A percentile compares a stretch with the other conserved stretches of the same genome.
These are phyloP conservation scores for Cyprinodon brontotheroides DNA, from an alignment of 2,113 vertebrate species.

Conservation along the genomic window DNA sequence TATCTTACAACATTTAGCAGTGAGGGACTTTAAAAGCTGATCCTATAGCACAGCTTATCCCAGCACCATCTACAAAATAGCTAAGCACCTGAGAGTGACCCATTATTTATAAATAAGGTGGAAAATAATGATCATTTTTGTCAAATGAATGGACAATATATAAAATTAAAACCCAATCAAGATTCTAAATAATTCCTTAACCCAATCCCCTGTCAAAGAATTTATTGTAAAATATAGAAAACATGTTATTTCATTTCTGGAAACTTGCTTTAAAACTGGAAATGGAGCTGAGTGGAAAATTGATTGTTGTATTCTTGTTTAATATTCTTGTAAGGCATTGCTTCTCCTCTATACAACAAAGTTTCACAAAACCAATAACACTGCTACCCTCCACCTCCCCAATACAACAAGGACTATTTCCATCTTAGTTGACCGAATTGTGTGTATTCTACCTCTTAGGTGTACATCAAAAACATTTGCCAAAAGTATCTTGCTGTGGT, in stretches of 20 bases:
- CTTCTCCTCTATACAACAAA: background rate
- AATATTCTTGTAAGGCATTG: no score
- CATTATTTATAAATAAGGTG: background rate
- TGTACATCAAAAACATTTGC: background rate
- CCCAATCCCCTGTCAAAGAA: background rate
- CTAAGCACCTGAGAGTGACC: background rate
- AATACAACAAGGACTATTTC: background rate
- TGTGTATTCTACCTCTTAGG: background rate
- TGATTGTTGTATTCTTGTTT: no score
- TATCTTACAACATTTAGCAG: background rate
- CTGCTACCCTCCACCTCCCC: no score
- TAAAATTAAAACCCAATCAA: conserved; percentile 9
- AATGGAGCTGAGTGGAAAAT: no score
- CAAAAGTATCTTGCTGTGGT: conserved; percentile 14
- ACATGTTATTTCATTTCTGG: no score
- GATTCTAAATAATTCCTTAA: background rate
- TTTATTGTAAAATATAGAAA: no score
- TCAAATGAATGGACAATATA: background rate
- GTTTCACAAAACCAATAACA: background rate
- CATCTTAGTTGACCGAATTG: background rate
- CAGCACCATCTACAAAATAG: background rate
- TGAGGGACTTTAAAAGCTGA: background rate
- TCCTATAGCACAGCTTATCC: background rate
- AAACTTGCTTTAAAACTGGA: no score
- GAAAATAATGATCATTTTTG: background rate